Evolutionary conservation across 2,797 vertebrate species (phyloP).

Genomic region (Esox masquinongy): DNA sequence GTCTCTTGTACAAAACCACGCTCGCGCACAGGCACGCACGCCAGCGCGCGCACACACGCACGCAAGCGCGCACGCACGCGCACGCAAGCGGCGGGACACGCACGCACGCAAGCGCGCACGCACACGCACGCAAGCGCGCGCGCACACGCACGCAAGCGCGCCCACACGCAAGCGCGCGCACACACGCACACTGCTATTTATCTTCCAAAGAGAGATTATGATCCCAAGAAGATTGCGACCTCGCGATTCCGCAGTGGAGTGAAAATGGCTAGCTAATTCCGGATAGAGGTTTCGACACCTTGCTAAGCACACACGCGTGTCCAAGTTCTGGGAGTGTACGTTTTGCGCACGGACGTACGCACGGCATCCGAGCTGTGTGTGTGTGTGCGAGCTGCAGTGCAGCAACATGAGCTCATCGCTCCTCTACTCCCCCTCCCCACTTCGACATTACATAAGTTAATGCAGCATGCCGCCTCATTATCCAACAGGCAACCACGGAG

Average conservation of each 20-base stretch:
- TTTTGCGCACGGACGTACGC: background rate
- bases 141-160: background rate
- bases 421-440: slow-evolving; percentile 43
- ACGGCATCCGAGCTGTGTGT: background rate
- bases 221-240: too few relatives aligned
- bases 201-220: too few relatives aligned
- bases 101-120: background rate
- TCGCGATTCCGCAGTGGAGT: slow-evolving; percentile 3
- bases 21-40: background rate
- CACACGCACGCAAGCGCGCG: slow-evolving; percentile 1
- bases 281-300: background rate
- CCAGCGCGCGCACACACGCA: background rate
- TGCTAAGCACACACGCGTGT: background rate
- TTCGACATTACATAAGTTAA: slow-evolving; percentile 73
- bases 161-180: slow-evolving; percentile 5
- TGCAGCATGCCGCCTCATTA: slow-evolving; percentile 71
- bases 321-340: background rate
- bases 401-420: slow-evolving; percentile 78
- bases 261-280: background rate
- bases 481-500: slow-evolving; percentile 51
- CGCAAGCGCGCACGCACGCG: background rate
- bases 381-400: slow-evolving; percentile 71
- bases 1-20: background rate
- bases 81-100: too few relatives aligned
- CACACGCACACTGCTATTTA: background rate